Evolutionary conservation across 2,888 invertebrate species (phyloP).

Genomic region (Drosophila yooni): DNA sequence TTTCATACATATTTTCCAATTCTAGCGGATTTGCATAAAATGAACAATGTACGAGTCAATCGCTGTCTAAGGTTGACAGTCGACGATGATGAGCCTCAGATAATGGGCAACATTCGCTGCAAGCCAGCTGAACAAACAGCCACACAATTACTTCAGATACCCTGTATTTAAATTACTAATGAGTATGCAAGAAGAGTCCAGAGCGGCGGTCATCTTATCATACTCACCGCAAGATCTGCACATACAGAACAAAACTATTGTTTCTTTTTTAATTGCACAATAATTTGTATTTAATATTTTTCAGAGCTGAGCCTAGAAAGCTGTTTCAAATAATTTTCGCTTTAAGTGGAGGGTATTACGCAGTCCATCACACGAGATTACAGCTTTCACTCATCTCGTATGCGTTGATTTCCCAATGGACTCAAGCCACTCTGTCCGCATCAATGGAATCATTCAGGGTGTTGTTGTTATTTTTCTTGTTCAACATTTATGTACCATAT

Average conservation of each 20-base stretch:
- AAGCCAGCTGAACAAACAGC: slow-evolving; percentile 17
- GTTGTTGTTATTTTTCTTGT: background rate
- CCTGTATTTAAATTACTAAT: background rate
- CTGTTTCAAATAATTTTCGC: background rate
- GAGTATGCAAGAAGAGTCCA: background rate
- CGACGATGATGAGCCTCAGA: slow-evolving; percentile 8
- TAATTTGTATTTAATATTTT: background rate
- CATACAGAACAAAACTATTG: background rate
- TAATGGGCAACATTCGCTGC: slow-evolving; percentile 25
- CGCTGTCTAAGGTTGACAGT: slow-evolving; percentile 11
- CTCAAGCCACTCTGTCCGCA: background rate
- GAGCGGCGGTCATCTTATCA: background rate
- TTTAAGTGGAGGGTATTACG: background rate
- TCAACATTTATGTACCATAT: background rate
- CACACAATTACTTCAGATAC: slow-evolving; percentile 4
- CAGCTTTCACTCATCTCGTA: background rate
- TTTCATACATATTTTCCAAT: background rate
- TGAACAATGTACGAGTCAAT: background rate
- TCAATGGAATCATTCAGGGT: slow-evolving; percentile 12
- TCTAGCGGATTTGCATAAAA: background rate
- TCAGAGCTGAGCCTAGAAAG: background rate
- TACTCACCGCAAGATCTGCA: background rate
- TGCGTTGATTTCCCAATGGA: slow-evolving; percentile 47
- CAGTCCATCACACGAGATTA: background rate
- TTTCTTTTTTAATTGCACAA: background rate